Conservation (phyloP, 2,888 invertebrate genomes). For the Hemicrepidius hirtus region DNA sequence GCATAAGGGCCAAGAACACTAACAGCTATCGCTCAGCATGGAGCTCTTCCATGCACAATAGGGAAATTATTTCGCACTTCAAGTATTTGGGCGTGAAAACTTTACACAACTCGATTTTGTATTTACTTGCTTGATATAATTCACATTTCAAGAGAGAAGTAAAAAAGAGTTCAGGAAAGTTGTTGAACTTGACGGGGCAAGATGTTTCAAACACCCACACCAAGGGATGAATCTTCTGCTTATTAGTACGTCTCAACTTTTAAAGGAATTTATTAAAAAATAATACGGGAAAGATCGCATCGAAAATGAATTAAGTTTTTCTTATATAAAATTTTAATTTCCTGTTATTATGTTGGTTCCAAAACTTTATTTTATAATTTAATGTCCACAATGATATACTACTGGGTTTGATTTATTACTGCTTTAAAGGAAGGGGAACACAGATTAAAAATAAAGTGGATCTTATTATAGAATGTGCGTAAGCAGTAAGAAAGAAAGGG, state of each 20-base stretch:
- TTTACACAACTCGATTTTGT: constrained; percentile 2
- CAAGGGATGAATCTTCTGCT: background rate
- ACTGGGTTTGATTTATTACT: too few species aligned
- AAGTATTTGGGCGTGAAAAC: constrained; percentile 5
- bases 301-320: background rate
- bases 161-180: constrained; percentile 8
- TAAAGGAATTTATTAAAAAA: constrained; percentile 7
- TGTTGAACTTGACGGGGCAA: background rate
- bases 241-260: background rate
- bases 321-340: too few species aligned
- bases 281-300: constrained; percentile 17
- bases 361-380: too few species aligned
- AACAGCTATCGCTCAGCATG: background rate
- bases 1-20: constrained; percentile 3
- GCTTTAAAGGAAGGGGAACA: too few species aligned
- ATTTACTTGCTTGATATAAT: constrained; percentile 10
- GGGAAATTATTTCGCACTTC: background rate
- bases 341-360: too few species aligned
- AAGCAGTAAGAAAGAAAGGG: too few species aligned
- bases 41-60: background rate
- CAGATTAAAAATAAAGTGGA: too few species aligned
- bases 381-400: too few species aligned
- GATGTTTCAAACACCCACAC: constrained; percentile 1
- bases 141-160: background rate
- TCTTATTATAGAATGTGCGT: too few species aligned